Base-by-base conservation (phyloP, 2,888 invertebrate species). In the Leptinotarsa juncta region DNA sequence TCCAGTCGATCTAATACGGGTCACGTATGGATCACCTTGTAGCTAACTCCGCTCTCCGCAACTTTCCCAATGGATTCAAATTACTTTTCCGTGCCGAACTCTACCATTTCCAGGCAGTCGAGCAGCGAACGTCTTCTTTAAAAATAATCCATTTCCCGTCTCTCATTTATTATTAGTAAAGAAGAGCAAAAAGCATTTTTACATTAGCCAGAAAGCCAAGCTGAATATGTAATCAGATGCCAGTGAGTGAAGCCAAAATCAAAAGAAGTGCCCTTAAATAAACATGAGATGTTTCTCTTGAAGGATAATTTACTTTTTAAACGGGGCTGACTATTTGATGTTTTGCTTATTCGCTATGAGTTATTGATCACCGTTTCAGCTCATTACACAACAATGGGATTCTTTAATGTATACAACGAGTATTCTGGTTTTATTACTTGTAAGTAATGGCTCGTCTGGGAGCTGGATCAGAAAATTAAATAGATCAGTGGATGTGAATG, bases 161-260 rank as follows among this genome's bases (percentile, higher is more conserved):
- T 77, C 83, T 84, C 84, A 84, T 84, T 84, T 84, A 84, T 84
- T 84, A 84, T 84, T 84, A 83, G 83, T 79, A 83, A 82, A 84
- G 83, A 81, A 79, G 80, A 83, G 83, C 81, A 83, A 83, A 83
- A 82, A 83, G 84, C 84, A 84, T 84, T 84, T 84, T 84, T 84
- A 84, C 84, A 84, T 84, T 84, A 84, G 84, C 79, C 82, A 78
- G 81, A 81, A 82, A 83, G 82, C 83, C 82, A 78, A 84, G 82
- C 82, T 84, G 84, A 84, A 84, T 84, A 83, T 83, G 83, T 84
- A 84, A 84, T 83, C 83, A 82, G 83, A 79, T 78, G 81, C 81
- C 81, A 81, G 82, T 81, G 80, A 82, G 81, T 80, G 81, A 81
- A 82, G 81, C 82, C 83, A 81, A 82, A 84, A 83, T 83, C 83